Evolutionary conservation across 2,797 vertebrate species (phyloP), one percentile per base, ranked within the genome.

Genomic region (Schizothorax lantsangensis): DNA sequence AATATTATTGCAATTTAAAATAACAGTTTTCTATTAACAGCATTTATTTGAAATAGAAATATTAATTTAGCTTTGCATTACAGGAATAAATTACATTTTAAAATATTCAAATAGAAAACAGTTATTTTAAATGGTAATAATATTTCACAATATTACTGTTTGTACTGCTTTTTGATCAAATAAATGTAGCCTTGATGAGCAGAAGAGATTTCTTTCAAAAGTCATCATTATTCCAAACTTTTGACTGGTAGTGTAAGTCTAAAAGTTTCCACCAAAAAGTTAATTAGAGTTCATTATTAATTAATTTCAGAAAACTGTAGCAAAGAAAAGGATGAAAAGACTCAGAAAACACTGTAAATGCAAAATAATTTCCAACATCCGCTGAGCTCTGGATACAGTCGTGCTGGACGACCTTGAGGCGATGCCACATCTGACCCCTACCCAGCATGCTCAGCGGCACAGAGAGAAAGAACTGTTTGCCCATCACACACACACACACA

Each of bases 401-500:
- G 33, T 12, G 52, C 69, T 36, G 19, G 45, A 8, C 54, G 69
- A 73, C 81, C 52, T 45, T 73, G 62, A 68, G 62, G 30, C 30
- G 64, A 68, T 52, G 79, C 30, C 30, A 68, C 40, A 64, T 81
- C 64, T n/a, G 45, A 81, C 79, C 62, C 62, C 10, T 81, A 79
- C 79, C 79, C 79, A 49, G 45, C 43, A 69, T 81, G 43, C 79
- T 81, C 79, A 81, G 64, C 4, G 79, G 33, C 79, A 80, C 38
- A 43, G n/a, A 66, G 3, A 43, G 49, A 59, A 33, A 79, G 57
- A 64, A 45, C 9, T 30, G 40, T 80, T 64, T 45, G 21, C 52
- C 6, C 1, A 9, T 52, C 79, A 21, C 57, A 11, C 68, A 9
- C 38, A 30, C 43, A n/a, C 72, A 74, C 45, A 38, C 79, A 52